Evolutionary conservation across 2,113 vertebrate species (phyloP).

Genomic region (Cyphomyrus plagiostoma): DNA sequence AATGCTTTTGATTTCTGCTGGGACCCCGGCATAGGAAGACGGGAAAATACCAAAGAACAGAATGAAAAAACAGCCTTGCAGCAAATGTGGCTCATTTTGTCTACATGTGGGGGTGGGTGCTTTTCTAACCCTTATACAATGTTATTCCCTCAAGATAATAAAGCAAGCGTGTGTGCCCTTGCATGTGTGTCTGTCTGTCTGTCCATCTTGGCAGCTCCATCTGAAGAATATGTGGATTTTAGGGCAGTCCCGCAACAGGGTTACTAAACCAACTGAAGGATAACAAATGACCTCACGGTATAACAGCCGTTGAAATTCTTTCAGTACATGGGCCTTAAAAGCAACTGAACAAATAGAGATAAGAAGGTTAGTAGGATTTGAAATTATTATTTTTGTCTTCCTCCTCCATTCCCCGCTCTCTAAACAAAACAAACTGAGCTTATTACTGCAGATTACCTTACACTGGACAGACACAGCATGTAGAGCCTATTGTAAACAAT

Average conservation of each 20-base stretch:
- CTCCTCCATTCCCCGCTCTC: slow-evolving; percentile 46
- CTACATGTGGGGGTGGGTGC: slow-evolving; percentile 36
- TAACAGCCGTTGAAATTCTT: slow-evolving; percentile 99
- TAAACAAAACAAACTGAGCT: slow-evolving; percentile 76
- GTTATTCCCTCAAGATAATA: neutral
- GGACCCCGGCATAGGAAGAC: slow-evolving; percentile 56
- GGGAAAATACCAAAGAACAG: slow-evolving; percentile 46
- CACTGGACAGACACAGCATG: slow-evolving; percentile 69
- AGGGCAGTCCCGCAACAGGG: slow-evolving; percentile 94
- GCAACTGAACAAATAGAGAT: slow-evolving; percentile 99
- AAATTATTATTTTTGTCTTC: slow-evolving; percentile 75
- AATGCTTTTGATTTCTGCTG: slow-evolving; percentile 58
- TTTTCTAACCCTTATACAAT: neutral
- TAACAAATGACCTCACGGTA: slow-evolving; percentile 99
- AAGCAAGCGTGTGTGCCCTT: slow-evolving; percentile 12
- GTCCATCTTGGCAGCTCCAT: slow-evolving; percentile 69
- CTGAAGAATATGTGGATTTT: slow-evolving; percentile 90
- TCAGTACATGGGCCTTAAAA: slow-evolving; percentile 99
- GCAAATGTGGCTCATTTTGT: slow-evolving; percentile 49
- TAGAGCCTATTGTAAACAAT: slow-evolving; percentile 70
- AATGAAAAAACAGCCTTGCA: slow-evolving; percentile 52
- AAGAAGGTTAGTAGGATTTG: slow-evolving; percentile 94
- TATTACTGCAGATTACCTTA: slow-evolving; percentile 75
- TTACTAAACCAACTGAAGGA: slow-evolving; percentile 93
- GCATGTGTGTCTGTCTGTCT: slow-evolving; percentile 29